Conservation (phyloP, 2,888 invertebrate species). For the Pandemis heparana region DNA sequence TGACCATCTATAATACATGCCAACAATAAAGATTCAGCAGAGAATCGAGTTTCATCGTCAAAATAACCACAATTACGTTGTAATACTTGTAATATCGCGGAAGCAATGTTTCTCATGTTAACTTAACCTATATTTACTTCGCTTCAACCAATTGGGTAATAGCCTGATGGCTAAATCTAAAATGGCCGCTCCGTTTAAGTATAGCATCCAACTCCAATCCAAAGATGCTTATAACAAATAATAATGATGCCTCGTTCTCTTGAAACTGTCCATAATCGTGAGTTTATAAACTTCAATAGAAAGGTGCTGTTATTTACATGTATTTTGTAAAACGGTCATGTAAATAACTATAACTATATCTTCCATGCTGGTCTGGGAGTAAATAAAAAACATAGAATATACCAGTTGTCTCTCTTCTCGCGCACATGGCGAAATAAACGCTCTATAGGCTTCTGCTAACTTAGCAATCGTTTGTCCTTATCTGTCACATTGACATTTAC, state of each 20-base stretch:
- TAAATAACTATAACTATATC: no score
- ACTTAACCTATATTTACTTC: neutral
- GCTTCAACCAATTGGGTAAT: constrained; percentile 1
- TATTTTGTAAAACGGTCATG: constrained; percentile 14
- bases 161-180: constrained; percentile 11
- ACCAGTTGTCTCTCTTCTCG: no score
- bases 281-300: constrained; percentile 36
- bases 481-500: no score
- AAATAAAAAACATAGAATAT: no score
- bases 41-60: no score
- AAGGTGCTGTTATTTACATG: constrained; percentile 35
- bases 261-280: constrained; percentile 27
- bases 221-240: constrained; percentile 35
- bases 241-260: constrained; percentile 36
- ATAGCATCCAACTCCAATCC: constrained; percentile 18
- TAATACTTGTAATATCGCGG: neutral
- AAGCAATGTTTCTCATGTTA: neutral
- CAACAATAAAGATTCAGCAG: no score
- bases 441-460: no score
- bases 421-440: no score
- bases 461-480: no score
- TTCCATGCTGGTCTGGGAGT: no score
- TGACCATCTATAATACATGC: no score
- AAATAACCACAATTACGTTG: no score
- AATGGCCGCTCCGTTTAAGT: neutral